These are phyloP conservation scores for roundworm (Caenorhabditis elegans) DNA, from an alignment of 1,140 invertebrate species.

Conservation along the genomic window DNA sequence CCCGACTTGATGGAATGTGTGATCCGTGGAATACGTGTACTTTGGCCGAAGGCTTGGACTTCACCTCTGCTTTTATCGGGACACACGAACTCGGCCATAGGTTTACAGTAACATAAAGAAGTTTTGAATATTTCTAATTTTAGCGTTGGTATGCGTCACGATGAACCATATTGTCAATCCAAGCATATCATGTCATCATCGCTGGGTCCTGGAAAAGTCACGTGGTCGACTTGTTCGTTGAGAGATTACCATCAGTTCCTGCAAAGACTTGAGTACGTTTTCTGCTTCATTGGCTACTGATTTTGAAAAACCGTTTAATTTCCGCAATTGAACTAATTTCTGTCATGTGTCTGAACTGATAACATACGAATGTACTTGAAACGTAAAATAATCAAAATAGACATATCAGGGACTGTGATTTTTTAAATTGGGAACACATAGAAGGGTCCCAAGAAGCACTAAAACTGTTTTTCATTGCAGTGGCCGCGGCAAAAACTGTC, in stretches of 20 bases:
- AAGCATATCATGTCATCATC: constrained; percentile 67
- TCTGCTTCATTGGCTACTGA: neutral
- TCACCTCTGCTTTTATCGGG: constrained; percentile 65
- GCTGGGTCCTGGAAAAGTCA: constrained; percentile 69
- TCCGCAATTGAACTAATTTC: constrained; percentile 4
- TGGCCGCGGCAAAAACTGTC: constrained; percentile 60
- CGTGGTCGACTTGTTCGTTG: constrained; percentile 68
- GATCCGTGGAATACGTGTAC: constrained; percentile 66
- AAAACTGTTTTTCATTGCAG: constrained; percentile 45
- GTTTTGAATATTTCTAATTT: neutral
- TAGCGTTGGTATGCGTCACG: constrained; percentile 65
- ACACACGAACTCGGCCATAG: constrained; percentile 65
- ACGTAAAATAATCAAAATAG: neutral
- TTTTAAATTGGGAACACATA: no score
- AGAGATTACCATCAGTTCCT: constrained; percentile 65
- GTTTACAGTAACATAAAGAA: neutral
- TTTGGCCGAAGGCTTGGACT: constrained; percentile 64
- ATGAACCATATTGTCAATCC: constrained; percentile 64
- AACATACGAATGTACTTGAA: neutral
- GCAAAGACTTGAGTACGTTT: constrained; percentile 60
- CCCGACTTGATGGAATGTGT: constrained; percentile 66
- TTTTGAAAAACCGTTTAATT: neutral
- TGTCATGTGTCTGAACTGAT: neutral
- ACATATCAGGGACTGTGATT: no score
- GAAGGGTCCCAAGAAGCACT: no score